Base-by-base conservation (phyloP, 37 sponge, comb jelly and placozoan species). In the Haliclona indistincta region DNA sequence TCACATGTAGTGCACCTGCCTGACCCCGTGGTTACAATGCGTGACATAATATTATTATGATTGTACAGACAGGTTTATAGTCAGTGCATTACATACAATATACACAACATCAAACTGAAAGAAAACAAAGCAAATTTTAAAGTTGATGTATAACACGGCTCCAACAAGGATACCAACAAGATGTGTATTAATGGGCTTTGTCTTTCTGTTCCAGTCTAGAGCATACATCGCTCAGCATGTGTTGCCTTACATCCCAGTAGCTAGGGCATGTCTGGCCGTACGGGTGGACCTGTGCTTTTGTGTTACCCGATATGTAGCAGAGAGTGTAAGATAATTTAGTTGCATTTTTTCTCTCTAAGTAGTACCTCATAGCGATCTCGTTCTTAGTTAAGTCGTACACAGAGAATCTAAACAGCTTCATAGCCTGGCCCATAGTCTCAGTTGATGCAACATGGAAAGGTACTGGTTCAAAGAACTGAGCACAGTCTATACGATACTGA, bases 391-490 rank as follows among this genome's bases (percentile, higher is more conserved):
- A 11, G 49, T 86, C 73, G 62, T 86, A 86, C 26, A 86, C 80
- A 20, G 86, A 86, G 63, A 86, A 86, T 0, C 86, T 80, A 55
- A 58, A 86, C 17, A 86, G 65, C 56, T 86, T 86, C 86, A 86
- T 86, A 19, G 79, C 81, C 41, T 79, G 81, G 0, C 86, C 80
- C 10, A 67, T 73, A 34, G 64, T 64, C 15, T 65, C 54, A 0
- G 66, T 30, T 5, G 32, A 19, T 2, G 61, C 36, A 0, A 68
- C 80, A 42, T 86, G 79, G 70, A 79, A 86, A 1, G 86, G 86
- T 40, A 86, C 86, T 0, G 86, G 86, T 58, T 86, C 86, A 62
- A 86, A 86, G 69, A 79, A 86, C 68, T 86, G 86, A n/a, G 86
- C 86, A 58, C 86, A 79, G 63, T 86, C 86, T 54, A 86, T 74